Evolutionary conservation across 2,113 vertebrate species (phyloP).

Genomic region (Perca fluviatilis): DNA sequence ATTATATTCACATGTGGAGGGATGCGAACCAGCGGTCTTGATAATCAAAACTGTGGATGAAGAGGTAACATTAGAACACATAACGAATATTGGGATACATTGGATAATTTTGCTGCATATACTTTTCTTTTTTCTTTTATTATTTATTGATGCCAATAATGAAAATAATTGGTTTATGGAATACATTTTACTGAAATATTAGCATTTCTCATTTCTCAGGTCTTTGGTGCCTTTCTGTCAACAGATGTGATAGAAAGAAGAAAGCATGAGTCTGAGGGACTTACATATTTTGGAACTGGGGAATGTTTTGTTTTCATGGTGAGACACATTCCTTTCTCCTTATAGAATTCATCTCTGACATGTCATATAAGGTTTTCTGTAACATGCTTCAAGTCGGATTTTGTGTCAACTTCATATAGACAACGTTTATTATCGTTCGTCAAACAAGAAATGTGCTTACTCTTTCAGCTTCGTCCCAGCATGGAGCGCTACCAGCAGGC

Average conservation of each 20-base stretch:
- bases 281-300: slow-evolving; percentile 88
- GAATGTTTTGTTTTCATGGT: slow-evolving; percentile 92
- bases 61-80: slow-evolving; percentile 76
- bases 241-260: slow-evolving; percentile 87
- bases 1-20: slow-evolving; percentile 86
- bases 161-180: neutral
- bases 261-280: slow-evolving; percentile 67
- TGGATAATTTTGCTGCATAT: neutral
- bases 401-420: neutral
- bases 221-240: slow-evolving; percentile 90
- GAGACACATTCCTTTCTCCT: slow-evolving; percentile 59
- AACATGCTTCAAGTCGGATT: neutral
- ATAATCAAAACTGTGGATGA: slow-evolving; percentile 86
- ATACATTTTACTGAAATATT: neutral
- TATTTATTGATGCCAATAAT: neutral
- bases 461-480: slow-evolving; percentile 85
- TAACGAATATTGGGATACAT: neutral
- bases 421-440: rapidly evolving
- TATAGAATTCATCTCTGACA: neutral
- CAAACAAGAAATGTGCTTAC: neutral
- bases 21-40: slow-evolving; percentile 85
- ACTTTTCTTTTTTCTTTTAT: neutral
- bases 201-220: slow-evolving; percentile 68
- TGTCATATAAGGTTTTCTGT: neutral
- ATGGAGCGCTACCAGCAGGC: slow-evolving; percentile 88